phyloP scores from a whole-genome alignment of 2,113 vertebrate species.

The Notarius lentiginosus region DNA sequence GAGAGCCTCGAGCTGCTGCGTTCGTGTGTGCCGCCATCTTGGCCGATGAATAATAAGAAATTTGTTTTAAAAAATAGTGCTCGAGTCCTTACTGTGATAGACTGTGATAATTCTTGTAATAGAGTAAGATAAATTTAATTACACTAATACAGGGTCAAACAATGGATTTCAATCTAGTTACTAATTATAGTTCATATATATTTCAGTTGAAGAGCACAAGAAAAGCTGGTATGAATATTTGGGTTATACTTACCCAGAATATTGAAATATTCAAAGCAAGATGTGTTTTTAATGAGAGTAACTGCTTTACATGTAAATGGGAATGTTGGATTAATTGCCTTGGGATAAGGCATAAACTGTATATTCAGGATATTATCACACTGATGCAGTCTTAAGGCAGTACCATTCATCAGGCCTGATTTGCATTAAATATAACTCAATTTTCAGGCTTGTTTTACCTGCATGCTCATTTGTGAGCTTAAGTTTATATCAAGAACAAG shows the following conservation, averaged over 20 bases:
- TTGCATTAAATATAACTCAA: neutral
- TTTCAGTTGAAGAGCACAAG: neutral
- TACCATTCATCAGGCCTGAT: neutral
- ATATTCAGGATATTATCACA: neutral
- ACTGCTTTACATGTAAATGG: constrained; percentile 9
- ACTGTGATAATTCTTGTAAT: neutral
- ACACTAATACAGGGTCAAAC: neutral
- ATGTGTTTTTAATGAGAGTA: constrained; percentile 10
- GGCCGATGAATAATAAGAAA: neutral
- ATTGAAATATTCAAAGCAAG: neutral
- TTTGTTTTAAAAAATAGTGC: neutral
- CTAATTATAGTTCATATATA: neutral
- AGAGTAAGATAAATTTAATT: neutral
- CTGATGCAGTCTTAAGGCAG: neutral
- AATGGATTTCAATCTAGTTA: neutral
- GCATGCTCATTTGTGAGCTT: neutral
- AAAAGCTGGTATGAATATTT: neutral
- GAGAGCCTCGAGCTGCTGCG: too few relatives aligned
- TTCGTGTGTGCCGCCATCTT: too few relatives aligned
- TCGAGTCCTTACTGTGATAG: neutral
- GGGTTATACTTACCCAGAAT: neutral
- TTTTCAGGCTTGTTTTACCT: neutral
- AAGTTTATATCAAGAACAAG: neutral
- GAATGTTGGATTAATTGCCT: neutral
- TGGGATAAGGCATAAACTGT: neutral